phyloP scores from a whole-genome alignment of 2,797 vertebrate genomes.

The Danionella dracula region DNA sequence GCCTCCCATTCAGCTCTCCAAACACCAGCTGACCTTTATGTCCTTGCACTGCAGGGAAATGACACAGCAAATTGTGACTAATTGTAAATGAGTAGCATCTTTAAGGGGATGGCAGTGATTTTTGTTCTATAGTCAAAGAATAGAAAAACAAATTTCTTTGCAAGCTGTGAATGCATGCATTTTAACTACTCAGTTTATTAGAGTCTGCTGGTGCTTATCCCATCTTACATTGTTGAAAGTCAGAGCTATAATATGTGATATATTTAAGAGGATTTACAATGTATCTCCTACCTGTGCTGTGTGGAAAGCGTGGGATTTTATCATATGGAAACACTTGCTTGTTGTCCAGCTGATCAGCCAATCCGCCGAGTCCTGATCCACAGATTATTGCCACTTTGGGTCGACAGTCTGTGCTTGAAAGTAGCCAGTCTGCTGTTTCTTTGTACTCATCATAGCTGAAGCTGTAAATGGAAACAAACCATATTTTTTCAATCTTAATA shows the following conservation, averaged over 20 bases:
- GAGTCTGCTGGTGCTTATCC: too few relatives aligned
- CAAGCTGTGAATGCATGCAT: too few relatives aligned
- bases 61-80: not conserved
- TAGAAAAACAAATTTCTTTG: not conserved
- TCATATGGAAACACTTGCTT: constrained; percentile 53
- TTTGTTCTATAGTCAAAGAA: not conserved
- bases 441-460: constrained; percentile 64
- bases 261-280: not conserved
- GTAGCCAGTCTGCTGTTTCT: constrained; percentile 69
- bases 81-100: not conserved
- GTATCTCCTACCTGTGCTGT: constrained; percentile 64
- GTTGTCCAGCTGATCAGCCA: constrained; percentile 63
- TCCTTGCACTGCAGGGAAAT: constrained; percentile 61
- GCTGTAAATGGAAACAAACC: constrained; percentile 37
- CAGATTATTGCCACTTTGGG: constrained; percentile 75
- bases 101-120: constrained; percentile 1
- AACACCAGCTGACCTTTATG: constrained; percentile 76
- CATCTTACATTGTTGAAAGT: too few relatives aligned
- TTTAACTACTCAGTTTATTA: too few relatives aligned
- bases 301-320: constrained; percentile 66
- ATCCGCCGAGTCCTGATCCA: constrained; percentile 68
- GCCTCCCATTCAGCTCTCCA: constrained; percentile 66
- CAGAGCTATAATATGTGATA: too few relatives aligned
- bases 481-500: not conserved
- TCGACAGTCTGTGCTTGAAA: constrained; percentile 41